Conservation (phyloP, 2,797 vertebrate genomes). For the Macroramphosus scolopax region DNA sequence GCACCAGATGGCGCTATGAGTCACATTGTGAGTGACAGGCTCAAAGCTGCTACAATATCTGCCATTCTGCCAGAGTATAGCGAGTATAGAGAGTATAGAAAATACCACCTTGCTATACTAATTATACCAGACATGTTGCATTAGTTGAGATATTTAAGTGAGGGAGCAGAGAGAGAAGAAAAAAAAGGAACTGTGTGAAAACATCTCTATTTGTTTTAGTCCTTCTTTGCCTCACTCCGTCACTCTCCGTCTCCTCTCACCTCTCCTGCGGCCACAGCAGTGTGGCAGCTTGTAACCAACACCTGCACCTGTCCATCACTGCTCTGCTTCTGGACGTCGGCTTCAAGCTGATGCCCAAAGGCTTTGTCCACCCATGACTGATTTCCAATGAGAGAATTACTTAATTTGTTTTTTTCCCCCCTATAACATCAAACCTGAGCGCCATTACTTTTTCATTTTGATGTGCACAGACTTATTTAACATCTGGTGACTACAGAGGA, state of each 20-base stretch:
- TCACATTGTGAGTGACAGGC: no score
- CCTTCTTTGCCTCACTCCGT: background rate
- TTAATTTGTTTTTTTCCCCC: background rate
- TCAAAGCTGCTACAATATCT: no score
- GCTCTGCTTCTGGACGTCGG: conserved; percentile 17
- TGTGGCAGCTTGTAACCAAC: conserved; percentile 6
- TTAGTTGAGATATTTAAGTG: background rate
- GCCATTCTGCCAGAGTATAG: no score
- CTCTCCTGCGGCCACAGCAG: background rate
- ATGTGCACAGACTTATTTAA: conserved; percentile 1
- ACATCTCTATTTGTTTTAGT: background rate
- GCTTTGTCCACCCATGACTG: conserved; percentile 10
- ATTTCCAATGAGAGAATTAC: conserved; percentile 7
- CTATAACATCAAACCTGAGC: conserved; percentile 1
- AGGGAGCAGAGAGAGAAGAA: background rate
- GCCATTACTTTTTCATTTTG: conserved; percentile 2
- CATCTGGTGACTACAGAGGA: conserved; percentile 5
- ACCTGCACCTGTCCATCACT: conserved; percentile 46
- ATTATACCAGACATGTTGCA: background rate
- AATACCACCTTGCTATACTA: background rate
- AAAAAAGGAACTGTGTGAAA: background rate
- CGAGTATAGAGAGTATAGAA: no score
- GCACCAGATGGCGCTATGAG: no score
- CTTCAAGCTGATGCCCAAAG: conserved; percentile 23
- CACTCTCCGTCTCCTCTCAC: background rate